Percentiles rank a stretch among this genome's conserved stretches.
phyloP scores from a whole-genome alignment of 1,140 invertebrate species.

The Arctopsyche grandis region DNA sequence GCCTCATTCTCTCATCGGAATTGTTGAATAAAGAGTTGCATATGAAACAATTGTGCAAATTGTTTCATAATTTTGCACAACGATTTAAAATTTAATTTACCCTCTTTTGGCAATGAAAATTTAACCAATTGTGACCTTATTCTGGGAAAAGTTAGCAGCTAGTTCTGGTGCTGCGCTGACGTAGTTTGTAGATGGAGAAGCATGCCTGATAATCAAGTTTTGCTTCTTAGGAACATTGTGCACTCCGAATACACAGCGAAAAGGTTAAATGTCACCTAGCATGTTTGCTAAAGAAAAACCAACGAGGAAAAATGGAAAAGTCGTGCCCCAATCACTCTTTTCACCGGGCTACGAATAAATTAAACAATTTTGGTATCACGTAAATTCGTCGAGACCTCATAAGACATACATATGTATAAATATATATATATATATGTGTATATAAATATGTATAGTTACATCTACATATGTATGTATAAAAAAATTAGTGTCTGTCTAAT shows the following conservation, averaged over 20 bases:
- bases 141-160: not conserved
- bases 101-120: not conserved
- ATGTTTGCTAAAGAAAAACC: constrained; percentile 6
- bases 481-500: too few relatives aligned
- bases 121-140: not conserved
- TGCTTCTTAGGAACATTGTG: not conserved
- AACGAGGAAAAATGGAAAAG: not conserved
- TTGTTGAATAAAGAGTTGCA: too few relatives aligned
- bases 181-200: not conserved
- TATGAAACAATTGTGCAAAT: too few relatives aligned
- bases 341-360: too few relatives aligned
- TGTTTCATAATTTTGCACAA: too few relatives aligned
- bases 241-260: constrained; percentile 22
- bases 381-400: too few relatives aligned
- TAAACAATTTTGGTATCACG: too few relatives aligned
- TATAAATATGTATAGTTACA: too few relatives aligned
- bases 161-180: not conserved
- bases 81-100: not conserved
- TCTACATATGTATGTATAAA: too few relatives aligned
- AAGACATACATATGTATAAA: too few relatives aligned
- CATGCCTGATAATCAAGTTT: constrained; percentile 30
- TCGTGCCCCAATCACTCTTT: not conserved
- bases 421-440: too few relatives aligned
- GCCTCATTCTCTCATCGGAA: too few relatives aligned
- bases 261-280: constrained; percentile 27